Evolutionary conservation across 2,888 invertebrate genomes (phyloP).

Genomic region (Temnothorax unifasciatus): DNA sequence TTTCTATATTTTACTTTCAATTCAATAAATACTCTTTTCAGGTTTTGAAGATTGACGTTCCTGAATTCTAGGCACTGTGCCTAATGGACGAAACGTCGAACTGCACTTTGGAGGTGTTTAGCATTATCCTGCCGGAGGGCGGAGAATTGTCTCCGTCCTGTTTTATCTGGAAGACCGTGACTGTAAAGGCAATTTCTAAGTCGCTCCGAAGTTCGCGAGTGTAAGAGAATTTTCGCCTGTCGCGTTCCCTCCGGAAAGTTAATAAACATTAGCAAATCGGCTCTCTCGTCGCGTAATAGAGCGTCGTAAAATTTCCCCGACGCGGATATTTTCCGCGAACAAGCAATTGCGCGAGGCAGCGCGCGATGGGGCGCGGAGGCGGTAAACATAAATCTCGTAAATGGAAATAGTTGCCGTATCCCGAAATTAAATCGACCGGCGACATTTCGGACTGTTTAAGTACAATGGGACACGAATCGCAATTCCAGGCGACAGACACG

Average conservation of each 20-base stretch:
- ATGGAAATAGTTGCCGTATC: constrained; percentile 76
- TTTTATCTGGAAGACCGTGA: constrained; percentile 25
- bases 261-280: constrained; percentile 55
- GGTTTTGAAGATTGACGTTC: not conserved
- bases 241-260: constrained; percentile 44
- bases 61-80: not conserved
- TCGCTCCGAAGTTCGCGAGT: constrained; percentile 30
- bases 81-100: constrained; percentile 53
- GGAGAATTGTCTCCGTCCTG: constrained; percentile 40
- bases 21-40: not conserved
- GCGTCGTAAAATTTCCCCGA: constrained; percentile 43
- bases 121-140: constrained; percentile 13
- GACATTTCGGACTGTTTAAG: constrained; percentile 77
- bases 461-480: constrained; percentile 76
- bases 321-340: constrained; percentile 53
- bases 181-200: constrained; percentile 35
- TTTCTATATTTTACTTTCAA: not conserved
- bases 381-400: constrained; percentile 71
- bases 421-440: constrained; percentile 76
- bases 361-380: constrained; percentile 33
- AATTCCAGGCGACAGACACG: constrained; percentile 75
- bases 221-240: constrained; percentile 49
- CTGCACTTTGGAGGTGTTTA: constrained; percentile 40
- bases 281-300: constrained; percentile 35
- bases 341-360: constrained; percentile 43